Conservation (phyloP, 2,888 invertebrate species). For the Xylocampa areola region DNA sequence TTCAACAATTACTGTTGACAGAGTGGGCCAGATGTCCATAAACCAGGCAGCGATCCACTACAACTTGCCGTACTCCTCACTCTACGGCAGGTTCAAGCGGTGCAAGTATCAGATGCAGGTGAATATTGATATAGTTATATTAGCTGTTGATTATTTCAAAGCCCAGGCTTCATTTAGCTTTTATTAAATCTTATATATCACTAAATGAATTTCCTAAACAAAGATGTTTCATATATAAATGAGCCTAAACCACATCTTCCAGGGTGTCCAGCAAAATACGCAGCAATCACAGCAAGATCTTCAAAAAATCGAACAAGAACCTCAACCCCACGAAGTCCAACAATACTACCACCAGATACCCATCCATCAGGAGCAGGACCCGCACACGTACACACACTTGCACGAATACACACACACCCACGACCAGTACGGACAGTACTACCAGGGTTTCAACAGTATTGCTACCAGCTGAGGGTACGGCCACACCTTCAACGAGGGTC, state of each 20-base stretch:
- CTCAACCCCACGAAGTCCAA: constrained; percentile 55
- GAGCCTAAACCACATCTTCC: constrained; percentile 9
- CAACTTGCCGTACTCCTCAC: constrained; percentile 96
- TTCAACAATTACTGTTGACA: constrained; percentile 72
- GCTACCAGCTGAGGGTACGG: constrained; percentile 74
- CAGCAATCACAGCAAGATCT: constrained; percentile 61
- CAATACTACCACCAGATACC: constrained; percentile 74
- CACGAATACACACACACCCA: constrained; percentile 47
- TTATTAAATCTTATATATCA: too few species aligned
- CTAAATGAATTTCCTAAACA: too few species aligned
- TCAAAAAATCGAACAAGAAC: constrained; percentile 61
- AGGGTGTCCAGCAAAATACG: constrained; percentile 44
- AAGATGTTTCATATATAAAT: too few species aligned
- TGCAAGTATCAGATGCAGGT: constrained; percentile 94
- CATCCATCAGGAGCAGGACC: constrained; percentile 22
- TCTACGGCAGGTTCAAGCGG: constrained; percentile 96
- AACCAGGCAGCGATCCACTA: constrained; percentile 98
- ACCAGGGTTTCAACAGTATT: constrained; percentile 70
- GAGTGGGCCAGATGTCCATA: constrained; percentile 97
- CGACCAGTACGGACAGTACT: constrained; percentile 69
- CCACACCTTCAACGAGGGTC: constrained; percentile 41
- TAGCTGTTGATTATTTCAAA: too few species aligned
- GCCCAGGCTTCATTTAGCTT: too few species aligned
- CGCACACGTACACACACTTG: constrained; percentile 34
- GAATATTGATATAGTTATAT: constrained; percentile 11